phyloP scores from a whole-genome alignment of 2,113 vertebrate genomes.

The Poeciliopsis prolifica region DNA sequence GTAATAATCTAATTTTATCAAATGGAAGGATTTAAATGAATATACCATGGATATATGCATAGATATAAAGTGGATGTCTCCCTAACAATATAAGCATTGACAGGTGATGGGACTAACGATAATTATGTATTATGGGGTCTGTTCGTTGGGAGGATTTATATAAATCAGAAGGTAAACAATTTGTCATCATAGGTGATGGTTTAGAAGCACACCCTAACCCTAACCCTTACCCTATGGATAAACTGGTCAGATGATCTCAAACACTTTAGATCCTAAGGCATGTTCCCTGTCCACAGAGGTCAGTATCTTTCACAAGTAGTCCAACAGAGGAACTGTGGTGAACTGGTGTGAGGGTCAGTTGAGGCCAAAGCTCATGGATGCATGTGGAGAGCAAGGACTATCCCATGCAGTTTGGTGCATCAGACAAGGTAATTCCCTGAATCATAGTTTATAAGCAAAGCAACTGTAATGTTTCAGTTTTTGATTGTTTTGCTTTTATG shows the following conservation, averaged over 20 bases:
- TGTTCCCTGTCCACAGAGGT: no score
- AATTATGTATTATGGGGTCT: no score
- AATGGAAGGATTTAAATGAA: conserved; percentile 62
- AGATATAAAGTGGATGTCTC: conserved; percentile 39
- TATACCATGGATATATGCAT: conserved; percentile 30
- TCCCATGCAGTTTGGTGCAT: background rate
- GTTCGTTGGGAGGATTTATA: no score
- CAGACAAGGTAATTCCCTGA: background rate
- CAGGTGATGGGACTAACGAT: no score
- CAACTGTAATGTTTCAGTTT: background rate
- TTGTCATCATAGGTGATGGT: background rate
- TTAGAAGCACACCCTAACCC: background rate
- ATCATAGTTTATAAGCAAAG: background rate
- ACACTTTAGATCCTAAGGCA: no score
- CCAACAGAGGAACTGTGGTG: no score
- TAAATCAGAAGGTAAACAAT: background rate
- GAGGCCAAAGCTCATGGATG: background rate
- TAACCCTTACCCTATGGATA: no score
- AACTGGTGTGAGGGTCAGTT: no score
- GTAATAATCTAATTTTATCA: conserved; percentile 71
- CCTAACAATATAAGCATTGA: no score
- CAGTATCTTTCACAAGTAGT: no score
- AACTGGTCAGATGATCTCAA: no score
- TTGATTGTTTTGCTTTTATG: no score
- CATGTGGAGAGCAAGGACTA: background rate